Percentiles rank a stretch among this genome's conserved stretches.
Conservation (phyloP, 2,113 vertebrate genomes). For the Aegotheles bennettii region DNA sequence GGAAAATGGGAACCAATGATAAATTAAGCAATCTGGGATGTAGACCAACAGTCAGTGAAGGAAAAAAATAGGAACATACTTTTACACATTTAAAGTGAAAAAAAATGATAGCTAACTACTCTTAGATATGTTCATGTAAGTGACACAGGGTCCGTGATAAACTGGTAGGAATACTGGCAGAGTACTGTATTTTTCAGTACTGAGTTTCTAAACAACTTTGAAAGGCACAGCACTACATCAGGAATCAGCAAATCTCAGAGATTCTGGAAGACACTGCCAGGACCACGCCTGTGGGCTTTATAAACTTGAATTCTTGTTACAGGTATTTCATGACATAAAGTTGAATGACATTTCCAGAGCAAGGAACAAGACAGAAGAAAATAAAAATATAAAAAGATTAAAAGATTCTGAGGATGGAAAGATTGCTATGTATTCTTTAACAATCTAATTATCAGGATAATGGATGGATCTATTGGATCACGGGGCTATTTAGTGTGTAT, state of each 20-base stretch:
- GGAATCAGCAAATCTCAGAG: neutral
- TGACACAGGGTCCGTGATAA: neutral
- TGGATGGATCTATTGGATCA: neutral
- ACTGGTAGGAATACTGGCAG: neutral
- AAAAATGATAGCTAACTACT: neutral
- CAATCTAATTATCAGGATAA: neutral
- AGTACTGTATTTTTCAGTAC: neutral
- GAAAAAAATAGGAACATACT: neutral
- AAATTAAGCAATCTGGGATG: neutral
- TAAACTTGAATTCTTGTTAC: neutral
- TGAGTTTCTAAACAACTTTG: neutral
- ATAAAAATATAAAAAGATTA: neutral
- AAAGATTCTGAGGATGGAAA: neutral
- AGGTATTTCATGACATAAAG: neutral
- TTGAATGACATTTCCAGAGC: neutral
- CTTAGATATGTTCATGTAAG: neutral
- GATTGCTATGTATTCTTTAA: neutral
- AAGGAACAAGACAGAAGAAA: neutral
- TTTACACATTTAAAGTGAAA: neutral
- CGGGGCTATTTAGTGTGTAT: neutral
- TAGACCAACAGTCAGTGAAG: neutral
- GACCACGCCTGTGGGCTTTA: neutral
- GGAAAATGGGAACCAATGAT: neutral
- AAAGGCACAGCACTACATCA: neutral
- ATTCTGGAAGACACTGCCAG: neutral